Evolutionary conservation across 1,140 invertebrate genomes (phyloP).

Genomic region (Zaprionus taronus): DNA sequence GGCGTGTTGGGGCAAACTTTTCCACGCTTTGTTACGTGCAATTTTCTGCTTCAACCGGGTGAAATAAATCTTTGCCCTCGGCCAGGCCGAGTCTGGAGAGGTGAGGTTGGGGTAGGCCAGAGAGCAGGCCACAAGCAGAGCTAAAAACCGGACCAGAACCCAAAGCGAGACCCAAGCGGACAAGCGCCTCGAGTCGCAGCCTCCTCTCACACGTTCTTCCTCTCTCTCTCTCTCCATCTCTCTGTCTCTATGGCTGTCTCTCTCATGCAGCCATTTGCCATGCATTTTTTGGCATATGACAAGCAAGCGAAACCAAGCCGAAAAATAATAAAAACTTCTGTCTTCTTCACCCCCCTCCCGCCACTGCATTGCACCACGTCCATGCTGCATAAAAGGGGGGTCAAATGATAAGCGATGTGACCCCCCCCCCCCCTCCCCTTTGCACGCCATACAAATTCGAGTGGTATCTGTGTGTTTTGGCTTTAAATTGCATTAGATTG

Average conservation of each 20-base stretch:
- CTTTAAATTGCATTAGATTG: conserved; percentile 41
- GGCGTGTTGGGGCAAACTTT: conserved; percentile 58
- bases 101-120: neutral
- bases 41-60: conserved; percentile 74
- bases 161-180: conserved; percentile 9
- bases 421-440: neutral
- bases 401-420: conserved; percentile 39
- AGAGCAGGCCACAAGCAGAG: neutral
- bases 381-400: neutral
- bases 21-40: conserved; percentile 76
- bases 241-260: neutral
- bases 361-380: neutral
- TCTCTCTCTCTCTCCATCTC: neutral
- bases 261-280: conserved; percentile 12
- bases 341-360: neutral
- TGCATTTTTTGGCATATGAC: conserved; percentile 47
- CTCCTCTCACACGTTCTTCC: neutral
- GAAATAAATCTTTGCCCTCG: conserved; percentile 69
- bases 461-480: conserved; percentile 7
- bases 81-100: conserved; percentile 24
- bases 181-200: conserved; percentile 9
- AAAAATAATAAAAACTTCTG: conserved; percentile 11
- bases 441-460: neutral
- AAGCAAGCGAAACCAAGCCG: conserved; percentile 16
- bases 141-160: conserved; percentile 1